These are phyloP conservation scores for Dendropsophus ebraccatus DNA, from an alignment of 2,113 vertebrate genomes.

Conservation along the genomic window DNA sequence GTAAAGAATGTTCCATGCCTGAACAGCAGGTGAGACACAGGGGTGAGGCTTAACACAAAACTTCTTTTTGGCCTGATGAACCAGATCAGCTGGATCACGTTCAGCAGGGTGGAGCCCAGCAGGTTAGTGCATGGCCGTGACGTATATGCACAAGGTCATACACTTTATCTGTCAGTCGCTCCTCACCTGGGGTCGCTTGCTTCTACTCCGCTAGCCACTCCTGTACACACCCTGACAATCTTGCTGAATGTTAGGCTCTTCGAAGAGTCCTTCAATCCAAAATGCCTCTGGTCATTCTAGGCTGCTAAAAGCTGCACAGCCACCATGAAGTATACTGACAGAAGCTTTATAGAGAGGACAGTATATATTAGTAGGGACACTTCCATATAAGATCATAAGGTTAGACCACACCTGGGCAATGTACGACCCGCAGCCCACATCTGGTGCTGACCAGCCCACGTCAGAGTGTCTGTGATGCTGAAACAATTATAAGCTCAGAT, in stretches of 20 bases:
- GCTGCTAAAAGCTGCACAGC: not conserved
- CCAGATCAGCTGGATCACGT: constrained; percentile 59
- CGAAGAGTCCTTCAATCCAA: not conserved
- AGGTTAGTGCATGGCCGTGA: constrained; percentile 51
- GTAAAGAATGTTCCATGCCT: constrained; percentile 22
- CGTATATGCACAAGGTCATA: constrained; percentile 61
- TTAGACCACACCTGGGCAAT: too few relatives aligned
- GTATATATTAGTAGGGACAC: not conserved
- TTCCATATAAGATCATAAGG: not conserved
- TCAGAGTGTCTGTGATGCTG: too few relatives aligned
- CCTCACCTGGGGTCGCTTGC: constrained; percentile 58
- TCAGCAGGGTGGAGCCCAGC: constrained; percentile 60
- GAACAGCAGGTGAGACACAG: constrained; percentile 34
- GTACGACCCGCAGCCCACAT: too few relatives aligned
- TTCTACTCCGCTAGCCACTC: constrained; percentile 54
- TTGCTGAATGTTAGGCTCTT: constrained; percentile 16
- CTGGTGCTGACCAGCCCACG: too few relatives aligned
- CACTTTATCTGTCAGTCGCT: constrained; percentile 62
- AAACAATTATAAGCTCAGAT: too few relatives aligned
- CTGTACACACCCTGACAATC: constrained; percentile 45
- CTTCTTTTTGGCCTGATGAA: constrained; percentile 60
- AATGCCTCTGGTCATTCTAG: not conserved
- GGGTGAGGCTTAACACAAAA: constrained; percentile 57
- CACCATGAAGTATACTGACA: too few relatives aligned
- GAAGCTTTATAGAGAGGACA: too few relatives aligned